Conservation (phyloP, 2,888 invertebrate species). For the Torymus texanus region DNA sequence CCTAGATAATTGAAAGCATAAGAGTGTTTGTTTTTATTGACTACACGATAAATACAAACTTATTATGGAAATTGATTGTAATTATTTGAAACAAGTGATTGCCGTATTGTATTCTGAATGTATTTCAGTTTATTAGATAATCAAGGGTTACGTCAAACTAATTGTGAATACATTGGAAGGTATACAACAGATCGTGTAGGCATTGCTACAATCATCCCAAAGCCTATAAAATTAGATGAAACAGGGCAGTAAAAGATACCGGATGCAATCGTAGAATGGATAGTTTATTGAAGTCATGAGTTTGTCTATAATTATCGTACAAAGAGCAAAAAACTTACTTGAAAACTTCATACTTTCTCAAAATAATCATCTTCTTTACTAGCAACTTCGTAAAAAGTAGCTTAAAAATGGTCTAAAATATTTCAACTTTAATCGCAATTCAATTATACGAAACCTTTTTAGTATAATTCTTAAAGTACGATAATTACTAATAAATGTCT, state of each 20-base stretch:
- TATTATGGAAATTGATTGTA: too few species aligned
- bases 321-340: slow-evolving; percentile 5
- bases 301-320: slow-evolving; percentile 5
- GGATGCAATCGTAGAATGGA: slow-evolving; percentile 19
- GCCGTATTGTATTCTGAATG: too few species aligned
- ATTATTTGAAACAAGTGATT: too few species aligned
- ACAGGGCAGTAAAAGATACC: slow-evolving; percentile 20
- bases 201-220: neutral
- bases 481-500: too few species aligned
- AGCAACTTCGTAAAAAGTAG: neutral
- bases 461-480: too few species aligned
- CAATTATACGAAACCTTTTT: too few species aligned
- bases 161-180: slow-evolving; percentile 10
- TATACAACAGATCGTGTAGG: neutral
- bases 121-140: slow-evolving; percentile 18
- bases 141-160: slow-evolving; percentile 1
- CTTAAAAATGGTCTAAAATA: too few species aligned
- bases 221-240: slow-evolving; percentile 35
- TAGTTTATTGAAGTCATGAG: slow-evolving; percentile 31
- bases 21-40: too few species aligned
- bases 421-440: too few species aligned
- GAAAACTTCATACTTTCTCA: slow-evolving; percentile 18
- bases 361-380: slow-evolving; percentile 10
- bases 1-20: too few species aligned
- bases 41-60: too few species aligned